A percentile compares a stretch with the other conserved stretches of the same genome.
phyloP scores from a whole-genome alignment of 2,888 invertebrate species.

The Dicranocentrus wangi region DNA sequence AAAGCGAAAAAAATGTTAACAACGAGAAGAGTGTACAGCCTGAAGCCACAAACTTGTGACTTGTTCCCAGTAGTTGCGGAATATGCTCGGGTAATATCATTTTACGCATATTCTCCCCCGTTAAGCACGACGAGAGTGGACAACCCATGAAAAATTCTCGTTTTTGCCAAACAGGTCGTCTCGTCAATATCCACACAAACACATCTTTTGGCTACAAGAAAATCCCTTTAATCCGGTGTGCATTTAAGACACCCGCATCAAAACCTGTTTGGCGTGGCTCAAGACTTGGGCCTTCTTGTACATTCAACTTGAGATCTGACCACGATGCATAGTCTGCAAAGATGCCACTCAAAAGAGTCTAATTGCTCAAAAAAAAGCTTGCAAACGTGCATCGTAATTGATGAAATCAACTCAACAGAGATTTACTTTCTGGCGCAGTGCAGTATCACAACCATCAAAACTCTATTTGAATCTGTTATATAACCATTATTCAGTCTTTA shows the following conservation, averaged over 20 bases:
- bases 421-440: too few relatives aligned
- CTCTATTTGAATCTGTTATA: too few relatives aligned
- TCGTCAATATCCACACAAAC: background rate
- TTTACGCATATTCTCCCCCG: constrained; percentile 10
- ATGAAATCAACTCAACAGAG: constrained; percentile 45
- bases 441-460: too few relatives aligned
- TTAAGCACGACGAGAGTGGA: constrained; percentile 17
- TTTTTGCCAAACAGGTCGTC: constrained; percentile 25
- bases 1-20: background rate
- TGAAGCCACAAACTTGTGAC: background rate
- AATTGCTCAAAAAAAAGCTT: constrained; percentile 25
- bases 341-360: constrained; percentile 1
- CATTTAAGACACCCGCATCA: constrained; percentile 6
- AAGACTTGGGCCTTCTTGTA: background rate
- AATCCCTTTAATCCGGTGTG: constrained; percentile 29
- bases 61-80: background rate
- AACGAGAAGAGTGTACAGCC: constrained; percentile 3
- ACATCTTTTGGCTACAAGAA: constrained; percentile 14
- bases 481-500: too few relatives aligned
- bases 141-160: constrained; percentile 25
- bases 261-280: constrained; percentile 48
- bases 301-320: background rate
- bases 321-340: background rate
- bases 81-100: background rate
- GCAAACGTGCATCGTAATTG: constrained; percentile 49